phyloP scores from a whole-genome alignment of 2,113 vertebrate species.

The Origma solitaria region DNA sequence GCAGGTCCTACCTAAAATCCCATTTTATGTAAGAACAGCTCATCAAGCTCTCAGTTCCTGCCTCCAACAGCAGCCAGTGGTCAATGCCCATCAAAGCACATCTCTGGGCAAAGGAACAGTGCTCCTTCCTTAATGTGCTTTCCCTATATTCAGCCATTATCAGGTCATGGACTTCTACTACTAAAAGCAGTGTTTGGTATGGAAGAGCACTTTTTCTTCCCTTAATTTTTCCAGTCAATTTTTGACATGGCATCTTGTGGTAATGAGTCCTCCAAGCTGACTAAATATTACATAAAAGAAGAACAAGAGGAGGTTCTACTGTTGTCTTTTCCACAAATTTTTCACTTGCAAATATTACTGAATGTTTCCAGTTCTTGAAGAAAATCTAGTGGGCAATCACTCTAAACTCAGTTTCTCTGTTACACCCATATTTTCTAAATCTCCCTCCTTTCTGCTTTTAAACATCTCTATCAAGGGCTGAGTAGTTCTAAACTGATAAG shows the following conservation, averaged over 20 bases:
- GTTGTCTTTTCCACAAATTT: fast-evolving
- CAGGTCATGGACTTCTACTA: not conserved
- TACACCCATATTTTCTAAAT: not conserved
- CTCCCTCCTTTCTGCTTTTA: not conserved
- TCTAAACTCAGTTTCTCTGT: not conserved
- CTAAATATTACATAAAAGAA: not conserved
- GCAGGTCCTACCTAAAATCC: not conserved
- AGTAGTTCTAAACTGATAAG: not conserved
- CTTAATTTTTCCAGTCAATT: not conserved
- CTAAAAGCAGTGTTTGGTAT: not conserved
- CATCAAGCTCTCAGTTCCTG: not conserved
- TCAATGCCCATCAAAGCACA: not conserved
- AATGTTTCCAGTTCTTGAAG: not conserved
- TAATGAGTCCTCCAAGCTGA: not conserved
- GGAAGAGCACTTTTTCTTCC: not conserved
- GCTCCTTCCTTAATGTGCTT: not conserved
- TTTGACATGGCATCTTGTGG: not conserved
- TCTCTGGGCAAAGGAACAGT: not conserved
- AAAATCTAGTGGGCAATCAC: not conserved
- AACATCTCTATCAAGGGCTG: not conserved
- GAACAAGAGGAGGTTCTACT: not conserved
- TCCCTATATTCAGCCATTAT: not conserved
- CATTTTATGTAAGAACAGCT: not conserved
- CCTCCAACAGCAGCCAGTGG: not conserved
- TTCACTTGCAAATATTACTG: not conserved